phyloP scores from a whole-genome alignment of 2,113 vertebrate genomes.

The Chaetodon trifascialis region DNA sequence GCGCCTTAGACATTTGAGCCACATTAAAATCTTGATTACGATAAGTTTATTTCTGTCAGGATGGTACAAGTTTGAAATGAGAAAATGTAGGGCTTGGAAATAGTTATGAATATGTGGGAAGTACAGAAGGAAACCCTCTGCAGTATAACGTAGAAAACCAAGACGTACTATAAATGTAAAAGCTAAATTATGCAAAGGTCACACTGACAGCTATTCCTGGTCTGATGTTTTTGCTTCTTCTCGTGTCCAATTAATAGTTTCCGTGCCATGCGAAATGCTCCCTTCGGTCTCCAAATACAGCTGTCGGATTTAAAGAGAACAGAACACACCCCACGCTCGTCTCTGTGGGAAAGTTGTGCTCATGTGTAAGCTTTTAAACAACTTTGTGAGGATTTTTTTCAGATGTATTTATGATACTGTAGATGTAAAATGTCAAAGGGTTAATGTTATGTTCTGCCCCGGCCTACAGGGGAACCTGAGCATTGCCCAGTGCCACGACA shows the following conservation, averaged over 20 bases:
- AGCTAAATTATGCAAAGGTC: slow-evolving; percentile 9
- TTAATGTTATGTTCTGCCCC: neutral
- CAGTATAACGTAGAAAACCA: neutral
- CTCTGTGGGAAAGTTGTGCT: slow-evolving; percentile 50
- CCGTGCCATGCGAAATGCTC: slow-evolving; percentile 24
- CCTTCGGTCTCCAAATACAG: slow-evolving; percentile 33
- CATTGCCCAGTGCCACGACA: too few species aligned
- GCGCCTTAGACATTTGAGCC: too few species aligned
- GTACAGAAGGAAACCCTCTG: neutral
- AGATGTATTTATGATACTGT: slow-evolving; percentile 9
- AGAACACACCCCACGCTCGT: slow-evolving; percentile 36
- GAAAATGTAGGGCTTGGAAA: slow-evolving; percentile 14
- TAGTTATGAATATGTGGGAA: neutral
- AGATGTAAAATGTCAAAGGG: slow-evolving; percentile 35
- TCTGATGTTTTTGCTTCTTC: slow-evolving; percentile 14
- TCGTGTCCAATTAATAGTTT: slow-evolving; percentile 43
- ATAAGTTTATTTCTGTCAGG: neutral
- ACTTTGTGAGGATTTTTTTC: slow-evolving; percentile 33
- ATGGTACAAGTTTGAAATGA: neutral
- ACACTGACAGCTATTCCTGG: slow-evolving; percentile 24
- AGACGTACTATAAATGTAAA: neutral
- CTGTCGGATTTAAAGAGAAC: slow-evolving; percentile 36
- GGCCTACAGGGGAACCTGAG: too few species aligned
- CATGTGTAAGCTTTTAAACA: slow-evolving; percentile 33
- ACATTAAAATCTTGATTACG: too few species aligned